Percentiles rank a stretch among this genome's conserved stretches.
phyloP scores from a whole-genome alignment of 2,797 vertebrate genomes.

The Tiaroga cobitis region DNA sequence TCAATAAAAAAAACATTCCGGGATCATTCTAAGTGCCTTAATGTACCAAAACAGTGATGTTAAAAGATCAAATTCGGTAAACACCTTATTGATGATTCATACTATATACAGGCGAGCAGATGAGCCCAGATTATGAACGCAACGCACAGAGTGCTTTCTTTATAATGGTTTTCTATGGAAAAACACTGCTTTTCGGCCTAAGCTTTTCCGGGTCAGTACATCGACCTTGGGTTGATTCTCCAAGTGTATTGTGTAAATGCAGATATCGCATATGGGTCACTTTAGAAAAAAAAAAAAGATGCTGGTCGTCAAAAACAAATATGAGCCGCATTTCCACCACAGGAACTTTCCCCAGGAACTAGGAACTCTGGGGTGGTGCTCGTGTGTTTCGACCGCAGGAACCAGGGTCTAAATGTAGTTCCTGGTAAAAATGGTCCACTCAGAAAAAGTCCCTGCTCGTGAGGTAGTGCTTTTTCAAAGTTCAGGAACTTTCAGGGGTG shows the following conservation, averaged over 20 bases:
- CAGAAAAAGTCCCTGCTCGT: too few species aligned
- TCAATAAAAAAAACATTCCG: not conserved
- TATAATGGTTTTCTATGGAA: not conserved
- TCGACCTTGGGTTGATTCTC: not conserved
- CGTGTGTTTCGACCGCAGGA: too few species aligned
- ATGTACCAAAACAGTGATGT: not conserved
- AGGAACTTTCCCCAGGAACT: too few species aligned
- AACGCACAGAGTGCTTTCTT: not conserved
- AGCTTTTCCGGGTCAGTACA: not conserved
- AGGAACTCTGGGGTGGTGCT: too few species aligned
- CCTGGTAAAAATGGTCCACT: too few species aligned
- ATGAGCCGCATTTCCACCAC: too few species aligned
- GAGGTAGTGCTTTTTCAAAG: too few species aligned
- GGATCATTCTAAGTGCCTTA: not conserved
- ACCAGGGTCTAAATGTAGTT: too few species aligned
- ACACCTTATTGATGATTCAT: not conserved
- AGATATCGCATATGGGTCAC: not conserved
- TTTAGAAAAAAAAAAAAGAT: not conserved
- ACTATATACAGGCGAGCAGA: not conserved
- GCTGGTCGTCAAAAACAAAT: too few species aligned
- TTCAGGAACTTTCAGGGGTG: too few species aligned
- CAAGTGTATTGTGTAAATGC: not conserved
- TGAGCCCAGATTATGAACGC: not conserved
- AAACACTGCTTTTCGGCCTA: not conserved
- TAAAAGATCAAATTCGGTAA: not conserved